These are phyloP conservation scores for Arbacia lixula DNA, from an alignment of 53 echinoderm and acorn worm genomes.

Conservation along the genomic window DNA sequence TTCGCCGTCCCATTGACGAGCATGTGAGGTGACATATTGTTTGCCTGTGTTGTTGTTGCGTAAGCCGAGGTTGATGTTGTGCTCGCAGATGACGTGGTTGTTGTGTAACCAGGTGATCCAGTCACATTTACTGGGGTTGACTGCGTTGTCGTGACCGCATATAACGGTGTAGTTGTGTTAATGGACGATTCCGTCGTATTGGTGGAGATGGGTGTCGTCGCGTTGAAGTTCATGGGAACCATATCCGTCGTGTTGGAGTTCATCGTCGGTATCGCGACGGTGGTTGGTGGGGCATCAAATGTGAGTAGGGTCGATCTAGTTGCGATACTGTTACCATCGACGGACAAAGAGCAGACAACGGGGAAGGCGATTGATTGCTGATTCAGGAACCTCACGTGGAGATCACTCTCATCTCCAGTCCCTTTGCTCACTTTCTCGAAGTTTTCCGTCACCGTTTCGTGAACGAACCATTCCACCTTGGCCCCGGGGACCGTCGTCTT, in stretches of 20 bases:
- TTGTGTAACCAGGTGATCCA: not conserved
- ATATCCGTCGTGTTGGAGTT: not conserved
- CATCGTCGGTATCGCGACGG: not conserved
- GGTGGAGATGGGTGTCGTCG: not conserved
- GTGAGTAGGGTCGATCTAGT: slow-evolving; percentile 1
- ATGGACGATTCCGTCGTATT: slow-evolving; percentile 1
- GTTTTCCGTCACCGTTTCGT: slow-evolving; percentile 27
- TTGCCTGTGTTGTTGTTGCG: too few relatives aligned
- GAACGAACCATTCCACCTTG: slow-evolving; percentile 19
- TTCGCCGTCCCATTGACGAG: not conserved
- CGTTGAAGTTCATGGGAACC: not conserved
- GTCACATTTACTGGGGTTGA: too few relatives aligned
- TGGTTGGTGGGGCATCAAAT: slow-evolving; percentile 5
- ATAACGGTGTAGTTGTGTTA: not conserved
- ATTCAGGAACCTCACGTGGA: not conserved
- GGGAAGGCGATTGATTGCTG: not conserved
- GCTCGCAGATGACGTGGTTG: not conserved
- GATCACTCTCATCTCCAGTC: not conserved
- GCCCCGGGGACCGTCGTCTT: slow-evolving; percentile 13
- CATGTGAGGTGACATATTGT: too few relatives aligned
- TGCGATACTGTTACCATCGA: not conserved
- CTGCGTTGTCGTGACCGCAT: not conserved
- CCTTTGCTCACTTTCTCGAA: not conserved
- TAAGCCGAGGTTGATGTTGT: too few relatives aligned
- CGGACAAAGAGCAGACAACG: slow-evolving; percentile 10